These are phyloP conservation scores for Propithecus perrieri DNA, from an alignment of 2,797 vertebrate genomes.

Conservation along the genomic window DNA sequence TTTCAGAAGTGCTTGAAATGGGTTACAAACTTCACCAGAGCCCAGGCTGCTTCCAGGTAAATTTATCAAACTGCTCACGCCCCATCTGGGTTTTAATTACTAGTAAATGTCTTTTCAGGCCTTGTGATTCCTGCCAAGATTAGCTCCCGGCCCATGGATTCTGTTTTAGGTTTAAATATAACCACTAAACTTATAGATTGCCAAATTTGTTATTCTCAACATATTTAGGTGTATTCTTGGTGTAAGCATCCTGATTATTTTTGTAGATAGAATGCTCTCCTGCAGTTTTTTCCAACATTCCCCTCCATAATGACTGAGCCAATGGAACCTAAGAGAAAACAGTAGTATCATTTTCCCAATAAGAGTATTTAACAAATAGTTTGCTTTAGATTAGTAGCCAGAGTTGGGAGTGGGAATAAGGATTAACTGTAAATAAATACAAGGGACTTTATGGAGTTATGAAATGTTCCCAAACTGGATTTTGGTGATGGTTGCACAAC, in stretches of 20 bases:
- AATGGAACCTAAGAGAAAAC: not conserved
- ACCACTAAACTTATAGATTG: not conserved
- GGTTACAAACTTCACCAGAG: not conserved
- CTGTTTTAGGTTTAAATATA: constrained; percentile 34
- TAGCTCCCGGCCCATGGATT: not conserved
- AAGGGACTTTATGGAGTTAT: not conserved
- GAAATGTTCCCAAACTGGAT: not conserved
- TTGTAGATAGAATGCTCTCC: not conserved
- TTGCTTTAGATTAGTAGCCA: not conserved
- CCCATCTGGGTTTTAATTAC: constrained; percentile 29
- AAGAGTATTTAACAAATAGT: not conserved
- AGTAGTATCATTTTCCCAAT: not conserved
- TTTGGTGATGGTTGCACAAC: not conserved
- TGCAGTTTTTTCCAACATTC: not conserved
- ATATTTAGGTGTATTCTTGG: not conserved
- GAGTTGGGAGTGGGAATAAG: not conserved
- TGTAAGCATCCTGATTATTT: not conserved
- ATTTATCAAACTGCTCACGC: not conserved
- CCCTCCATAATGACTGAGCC: not conserved
- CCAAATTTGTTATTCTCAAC: not conserved
- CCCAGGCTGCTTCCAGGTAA: not conserved
- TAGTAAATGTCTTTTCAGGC: not conserved
- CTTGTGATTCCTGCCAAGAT: not conserved
- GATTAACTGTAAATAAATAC: not conserved
- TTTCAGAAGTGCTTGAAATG: not conserved